Evolutionary conservation across 1,140 invertebrate genomes (phyloP), one percentile per base, ranked within the genome.

Genomic region (Solenopsis fugax): DNA sequence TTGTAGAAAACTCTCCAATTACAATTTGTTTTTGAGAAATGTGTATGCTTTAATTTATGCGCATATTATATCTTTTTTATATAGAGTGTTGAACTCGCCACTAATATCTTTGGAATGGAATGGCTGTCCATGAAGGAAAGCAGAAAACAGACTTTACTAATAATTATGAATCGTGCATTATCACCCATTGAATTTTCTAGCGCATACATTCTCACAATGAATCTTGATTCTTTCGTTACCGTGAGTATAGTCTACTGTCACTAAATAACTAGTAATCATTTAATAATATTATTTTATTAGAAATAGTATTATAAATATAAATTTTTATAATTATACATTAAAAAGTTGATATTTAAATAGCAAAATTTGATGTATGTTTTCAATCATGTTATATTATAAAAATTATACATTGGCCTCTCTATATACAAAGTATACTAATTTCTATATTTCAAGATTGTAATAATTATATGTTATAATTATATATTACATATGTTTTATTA

Each of bases 121-220:
- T 89, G 88, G 88, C 24, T 54, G 0, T 24, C 34, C 0, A 64
- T 86, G 18, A 29, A 50, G 9, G 56, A 29, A 24, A 77, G 21
- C n/a, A 41, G 12, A 7, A 77, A 65, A n/a, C 65, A 16, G 2
- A 72, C 50, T 34, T 58, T 91, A 13, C 9, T 90, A 34, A 81
- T 81, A n/a, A 71, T 91, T 13, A 90, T 88, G 67, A 80, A 3
- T 18, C 84, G 89, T 0, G 34, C 62, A 24, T 2, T 12, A 56
- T 4, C 6, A 41, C 90, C 90, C 2, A 87, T 91, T 6, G 86
- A 90, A 56, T 85, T 91, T 13, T 87, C 72, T 12, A 85, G 85
- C 1, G 24, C 34, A 0, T 37, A 85, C 3, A 10, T 91, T 2
- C 52, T 91, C 0, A 58, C 84, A 1, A 18, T 91, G n/a, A 85